Base-by-base conservation (phyloP, 2,113 vertebrate species). In the Bungarus multicinctus region DNA sequence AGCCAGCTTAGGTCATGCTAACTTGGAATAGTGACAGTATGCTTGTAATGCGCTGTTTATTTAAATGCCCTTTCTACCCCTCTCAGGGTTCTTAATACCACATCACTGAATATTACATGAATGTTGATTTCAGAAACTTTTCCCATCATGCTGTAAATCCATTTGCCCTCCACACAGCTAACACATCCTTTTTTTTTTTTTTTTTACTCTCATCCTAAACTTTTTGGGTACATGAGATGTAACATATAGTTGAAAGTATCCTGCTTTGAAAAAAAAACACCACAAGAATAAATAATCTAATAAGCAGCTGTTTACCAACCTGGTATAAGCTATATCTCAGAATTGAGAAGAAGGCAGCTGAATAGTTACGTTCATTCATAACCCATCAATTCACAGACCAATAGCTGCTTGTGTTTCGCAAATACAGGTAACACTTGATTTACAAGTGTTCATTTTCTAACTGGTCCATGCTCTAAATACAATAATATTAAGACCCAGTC, bases 41-140 rank as follows among this genome's bases (percentile, higher is more conserved):
- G 47, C 8, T 39, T 39, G 14, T 97, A 97, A 97, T 97, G 97
- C 91, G 95, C 97, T 98, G 97, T 97, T 98, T 97, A 97, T 96
- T 97, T 97, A 97, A 97, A 97, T 98, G 97, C 98, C 90, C 89
- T 94, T 96, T 94, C 97, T 96, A 93, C 91, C 96, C 95, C 95
- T 96, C 95, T 95, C 96, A 93, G 92, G 94, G 96, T 89, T 89
- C 97, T 97, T 95, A 96, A 97, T 96, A 97, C 8, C 0, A 92
- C 93, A 95, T 94, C 91, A 85, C 93, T 98, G 94, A 96, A 97
- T 97, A 96, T 97, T 98, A 97, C 91, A 97, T 96, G 92, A 96
- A 30, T 97, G 94, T 88, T 87, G 94, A 81, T 92, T 96, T 93
- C 94, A 88, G 91, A 91, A 43, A 92, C 92, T 0, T 25, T 43